phyloP scores from a whole-genome alignment of 2,888 invertebrate genomes.

The Melanostoma mellinum region DNA sequence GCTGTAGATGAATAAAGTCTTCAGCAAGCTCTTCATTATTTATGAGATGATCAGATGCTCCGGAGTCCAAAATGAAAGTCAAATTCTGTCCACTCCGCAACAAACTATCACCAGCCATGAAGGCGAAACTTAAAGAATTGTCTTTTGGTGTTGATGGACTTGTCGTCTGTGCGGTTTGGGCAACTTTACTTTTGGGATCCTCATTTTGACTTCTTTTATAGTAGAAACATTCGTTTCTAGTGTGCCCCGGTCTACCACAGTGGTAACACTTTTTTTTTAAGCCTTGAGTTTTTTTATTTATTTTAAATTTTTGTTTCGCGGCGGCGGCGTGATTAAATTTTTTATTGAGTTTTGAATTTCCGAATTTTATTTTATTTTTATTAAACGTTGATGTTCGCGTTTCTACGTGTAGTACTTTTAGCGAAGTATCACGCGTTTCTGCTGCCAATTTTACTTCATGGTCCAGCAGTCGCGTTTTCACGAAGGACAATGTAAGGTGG shows the following conservation, averaged over 20 bases:
- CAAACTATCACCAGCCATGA: slow-evolving; percentile 28
- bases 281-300: neutral
- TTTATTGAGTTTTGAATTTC: neutral
- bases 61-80: slow-evolving; percentile 39
- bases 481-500: slow-evolving; percentile 76
- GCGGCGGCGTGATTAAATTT: neutral
- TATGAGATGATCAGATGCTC: slow-evolving; percentile 61
- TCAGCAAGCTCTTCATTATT: slow-evolving; percentile 44
- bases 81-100: neutral
- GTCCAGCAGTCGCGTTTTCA: slow-evolving; percentile 76
- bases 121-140: slow-evolving; percentile 12
- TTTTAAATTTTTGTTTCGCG: slow-evolving; percentile 2
- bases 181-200: slow-evolving; percentile 6
- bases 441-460: slow-evolving; percentile 48
- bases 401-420: slow-evolving; percentile 74
- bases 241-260: slow-evolving; percentile 76
- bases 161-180: neutral
- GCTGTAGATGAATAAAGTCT: slow-evolving; percentile 47
- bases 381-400: neutral
- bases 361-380: neutral
- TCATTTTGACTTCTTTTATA: slow-evolving; percentile 35
- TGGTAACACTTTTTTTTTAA: slow-evolving; percentile 73
- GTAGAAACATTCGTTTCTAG: slow-evolving; percentile 75
- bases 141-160: slow-evolving; percentile 10
- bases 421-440: slow-evolving; percentile 72